Evolutionary conservation across 2,113 vertebrate species (phyloP), one percentile per base, ranked within the genome.

Genomic region (Sialia sialis): DNA sequence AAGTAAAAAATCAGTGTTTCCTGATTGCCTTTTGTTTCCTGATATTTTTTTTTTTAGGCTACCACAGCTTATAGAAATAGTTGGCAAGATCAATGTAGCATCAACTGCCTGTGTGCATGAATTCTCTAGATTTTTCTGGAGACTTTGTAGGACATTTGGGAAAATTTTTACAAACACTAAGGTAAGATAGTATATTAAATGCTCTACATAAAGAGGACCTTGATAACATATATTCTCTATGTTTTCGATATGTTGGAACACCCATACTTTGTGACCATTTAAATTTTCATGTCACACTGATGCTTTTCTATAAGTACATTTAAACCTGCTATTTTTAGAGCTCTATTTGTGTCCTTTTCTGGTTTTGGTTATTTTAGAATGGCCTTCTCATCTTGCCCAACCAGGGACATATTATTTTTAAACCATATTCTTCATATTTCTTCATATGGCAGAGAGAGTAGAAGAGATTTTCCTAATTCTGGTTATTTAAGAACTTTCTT

Each of bases 101-200:
- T 99, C 99, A 75, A 98, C 98, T 59, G 99, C 99, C 48, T 99
- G 98, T 84, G 99, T 99, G 66, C 99, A 99, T 83, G 99, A 99
- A 96, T 99, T 99, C 96, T 99, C 99, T 70, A 98, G 99, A 94
- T 99, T 99, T 98, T 99, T 99, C 98, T 99, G 99, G 99, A 98
- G 99, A 77, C 98, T 99, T 84, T 99, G 99, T 97, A 98, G 99
- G 94, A 99, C 99, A 14, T 99, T 99, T 94, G 99, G 99, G 87
- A 99, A 99, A 97, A 99, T 99, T 93, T 99, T 99, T 97, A 99
- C 99, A 48, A 99, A 99, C 98, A 98, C 99, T 95, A 99, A 99
- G 99, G 99, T 99, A 98, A 94, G 91, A 29, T 46, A 94, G 17
- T 82, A 52, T n/a, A 54, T 92, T 36, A 76, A 83, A 66, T 72